Conservation (phyloP, 1,140 invertebrate species). For the Lepidurus packardi region DNA sequence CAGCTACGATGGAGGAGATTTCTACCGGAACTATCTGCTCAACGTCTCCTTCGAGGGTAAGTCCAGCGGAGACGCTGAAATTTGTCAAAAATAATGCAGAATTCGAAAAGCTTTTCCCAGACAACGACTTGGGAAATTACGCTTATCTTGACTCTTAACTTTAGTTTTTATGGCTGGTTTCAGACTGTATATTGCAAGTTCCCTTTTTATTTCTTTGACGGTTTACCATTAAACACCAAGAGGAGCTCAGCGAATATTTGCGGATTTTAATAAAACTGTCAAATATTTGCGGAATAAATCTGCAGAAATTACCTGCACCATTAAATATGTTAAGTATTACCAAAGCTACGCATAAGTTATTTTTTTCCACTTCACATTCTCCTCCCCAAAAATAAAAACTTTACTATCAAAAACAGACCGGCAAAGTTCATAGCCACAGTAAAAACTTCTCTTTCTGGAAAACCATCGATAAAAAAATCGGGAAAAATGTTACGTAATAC, state of each 20-base stretch:
- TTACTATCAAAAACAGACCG: neutral
- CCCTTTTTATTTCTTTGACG: too few species aligned
- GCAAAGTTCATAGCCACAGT: neutral
- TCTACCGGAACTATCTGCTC: constrained; percentile 62
- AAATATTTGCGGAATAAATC: too few species aligned
- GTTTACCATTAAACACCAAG: too few species aligned
- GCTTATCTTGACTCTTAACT: neutral
- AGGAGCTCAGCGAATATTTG: too few species aligned
- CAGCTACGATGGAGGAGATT: constrained; percentile 61
- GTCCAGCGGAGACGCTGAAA: constrained; percentile 37
- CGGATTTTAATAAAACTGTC: too few species aligned
- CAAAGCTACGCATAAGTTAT: neutral
- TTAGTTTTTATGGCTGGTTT: constrained; percentile 26
- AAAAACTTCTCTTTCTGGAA: too few species aligned
- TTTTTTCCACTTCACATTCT: neutral
- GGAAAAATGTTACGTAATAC: too few species aligned
- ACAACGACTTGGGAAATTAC: neutral
- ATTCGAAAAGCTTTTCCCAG: neutral
- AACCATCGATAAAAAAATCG: too few species aligned
- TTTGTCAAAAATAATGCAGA: constrained; percentile 24
- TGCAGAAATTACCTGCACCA: too few species aligned
- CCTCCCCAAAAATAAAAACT: neutral
- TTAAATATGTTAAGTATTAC: too few species aligned
- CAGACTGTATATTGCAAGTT: neutral
- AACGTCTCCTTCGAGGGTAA: constrained; percentile 62